Evolutionary conservation across 37 sponge, comb jelly and placozoan species (phyloP).

Genomic region (Eunapius fragilis): DNA sequence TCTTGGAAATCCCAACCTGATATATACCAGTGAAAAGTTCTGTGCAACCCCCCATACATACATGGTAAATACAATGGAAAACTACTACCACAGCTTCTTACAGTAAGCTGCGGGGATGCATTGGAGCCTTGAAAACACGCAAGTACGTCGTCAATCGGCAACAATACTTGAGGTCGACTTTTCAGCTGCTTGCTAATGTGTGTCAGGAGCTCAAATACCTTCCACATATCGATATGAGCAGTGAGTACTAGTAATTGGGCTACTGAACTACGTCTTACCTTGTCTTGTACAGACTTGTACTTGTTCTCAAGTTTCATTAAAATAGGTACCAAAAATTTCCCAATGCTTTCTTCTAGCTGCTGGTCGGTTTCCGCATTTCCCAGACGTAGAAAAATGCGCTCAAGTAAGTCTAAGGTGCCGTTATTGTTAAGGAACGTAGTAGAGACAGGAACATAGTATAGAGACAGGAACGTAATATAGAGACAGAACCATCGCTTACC

Average conservation of each 20-base stretch:
- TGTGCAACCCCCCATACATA: slow-evolving; percentile 5
- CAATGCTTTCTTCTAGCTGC: slow-evolving; percentile 53
- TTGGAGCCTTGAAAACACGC: slow-evolving; percentile 21
- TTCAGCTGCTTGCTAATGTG: slow-evolving; percentile 66
- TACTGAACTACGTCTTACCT: slow-evolving; percentile 20
- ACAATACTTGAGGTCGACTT: slow-evolving; percentile 33
- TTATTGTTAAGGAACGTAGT: background rate
- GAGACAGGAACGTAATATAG: no score
- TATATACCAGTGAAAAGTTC: slow-evolving; percentile 63
- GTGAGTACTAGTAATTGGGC: no score
- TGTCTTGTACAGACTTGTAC: slow-evolving; percentile 38
- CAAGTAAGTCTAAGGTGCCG: slow-evolving; percentile 40
- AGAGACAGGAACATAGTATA: no score
- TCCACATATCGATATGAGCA: background rate
- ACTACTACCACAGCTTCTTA: background rate
- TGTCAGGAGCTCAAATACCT: slow-evolving; percentile 67
- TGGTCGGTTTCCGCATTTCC: slow-evolving; percentile 73
- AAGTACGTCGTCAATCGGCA: slow-evolving; percentile 50
- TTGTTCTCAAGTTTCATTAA: slow-evolving; percentile 47
- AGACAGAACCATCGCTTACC: background rate
- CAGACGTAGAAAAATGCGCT: slow-evolving; percentile 60
- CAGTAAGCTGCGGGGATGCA: slow-evolving; percentile 26
- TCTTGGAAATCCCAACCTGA: slow-evolving; percentile 53
- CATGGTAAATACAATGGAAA: background rate
- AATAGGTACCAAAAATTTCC: slow-evolving; percentile 52